Percentiles rank a stretch among this genome's conserved stretches.
Conservation (phyloP, 53 echinoderm and acorn worm genomes). For the Temnopleurus reevesii region DNA sequence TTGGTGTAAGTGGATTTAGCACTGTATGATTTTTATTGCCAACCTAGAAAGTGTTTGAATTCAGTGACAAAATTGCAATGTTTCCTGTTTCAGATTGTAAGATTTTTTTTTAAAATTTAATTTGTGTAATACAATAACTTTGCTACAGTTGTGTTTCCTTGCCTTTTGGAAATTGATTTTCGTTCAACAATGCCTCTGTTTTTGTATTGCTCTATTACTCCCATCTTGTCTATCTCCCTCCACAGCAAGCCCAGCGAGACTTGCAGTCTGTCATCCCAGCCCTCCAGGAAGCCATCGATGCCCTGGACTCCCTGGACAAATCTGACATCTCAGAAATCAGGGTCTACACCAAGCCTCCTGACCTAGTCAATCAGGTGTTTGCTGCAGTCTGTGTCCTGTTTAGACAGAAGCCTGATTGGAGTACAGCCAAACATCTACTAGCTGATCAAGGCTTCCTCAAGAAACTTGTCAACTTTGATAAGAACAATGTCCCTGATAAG, state of each 20-base stretch:
- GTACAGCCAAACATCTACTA: conserved; percentile 88
- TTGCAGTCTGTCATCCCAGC: conserved; percentile 95
- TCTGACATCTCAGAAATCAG: conserved; percentile 98
- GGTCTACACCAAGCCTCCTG: conserved; percentile 90
- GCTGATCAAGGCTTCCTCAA: conserved; percentile 93
- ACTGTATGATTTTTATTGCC: too few species aligned
- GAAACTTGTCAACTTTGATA: conserved; percentile 92
- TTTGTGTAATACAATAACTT: too few species aligned
- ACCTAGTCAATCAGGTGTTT: conserved; percentile 95
- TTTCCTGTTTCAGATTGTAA: too few species aligned
- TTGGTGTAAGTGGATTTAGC: too few species aligned
- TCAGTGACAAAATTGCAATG: too few species aligned
- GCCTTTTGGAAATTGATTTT: too few species aligned
- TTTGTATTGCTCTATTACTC: too few species aligned
- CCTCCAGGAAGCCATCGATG: conserved; percentile 88
- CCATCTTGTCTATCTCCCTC: too few species aligned
- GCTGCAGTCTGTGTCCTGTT: conserved; percentile 94
- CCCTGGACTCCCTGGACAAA: conserved; percentile 92
- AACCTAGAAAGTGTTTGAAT: too few species aligned
- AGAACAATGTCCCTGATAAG: conserved; percentile 93
- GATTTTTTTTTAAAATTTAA: too few species aligned
- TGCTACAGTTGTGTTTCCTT: too few species aligned
- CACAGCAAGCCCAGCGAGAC: conserved; percentile 93
- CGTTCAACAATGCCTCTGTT: too few species aligned
- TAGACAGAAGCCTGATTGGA: conserved; percentile 94